Evolutionary conservation across 2,888 invertebrate species (phyloP), one percentile per base, ranked within the genome.

Genomic region (Platycnemis pennipes): DNA sequence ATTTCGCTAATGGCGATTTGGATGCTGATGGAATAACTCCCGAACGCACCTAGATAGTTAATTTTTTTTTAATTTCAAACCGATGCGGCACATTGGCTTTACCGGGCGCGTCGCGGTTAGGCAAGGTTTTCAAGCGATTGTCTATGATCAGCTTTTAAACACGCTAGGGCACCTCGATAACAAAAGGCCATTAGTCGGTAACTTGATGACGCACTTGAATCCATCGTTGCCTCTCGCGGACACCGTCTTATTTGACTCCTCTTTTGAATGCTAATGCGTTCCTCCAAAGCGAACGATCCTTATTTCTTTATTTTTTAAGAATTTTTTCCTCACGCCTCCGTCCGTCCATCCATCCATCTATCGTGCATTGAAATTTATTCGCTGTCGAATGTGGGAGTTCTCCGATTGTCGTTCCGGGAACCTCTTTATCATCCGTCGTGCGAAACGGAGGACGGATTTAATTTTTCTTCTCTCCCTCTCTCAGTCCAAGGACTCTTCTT

Each of bases 291-390:
- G 26, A 11, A 63, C 53, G 42, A 42, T 37, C 37, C 53, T 53
- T n/a, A 13, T 88, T 16, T 46, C 31, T 88, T 53, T 11, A 5
- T 7, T n/a, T 63, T 8, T 26, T 63, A 26, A 26, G 0, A 77
- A 37, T 63, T 44, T 69, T 91, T 91, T 31, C 37, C 45, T 19
- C n/a, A 44, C 63, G 26, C 63, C 37, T 31, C 37, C 45, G 13
- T 44, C 63, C 63, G 26, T 91, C 37, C 5, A 5, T 77, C 37
- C 37, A 63, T 45, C 69, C 91, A 63, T 91, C 44, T 69, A 63
- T 69, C 91, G 91, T 26, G 56, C 44, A 56, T 91, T 53, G 42
- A 44, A 91, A 91, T 91, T 91, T 91, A 91, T 91, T 63, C 63
- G 63, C 91, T 63, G 91, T 91, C 91, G 56, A 63, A 91, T 63